Evolutionary conservation across 2,888 invertebrate species (phyloP).

Genomic region (Ptychoptera contaminata): DNA sequence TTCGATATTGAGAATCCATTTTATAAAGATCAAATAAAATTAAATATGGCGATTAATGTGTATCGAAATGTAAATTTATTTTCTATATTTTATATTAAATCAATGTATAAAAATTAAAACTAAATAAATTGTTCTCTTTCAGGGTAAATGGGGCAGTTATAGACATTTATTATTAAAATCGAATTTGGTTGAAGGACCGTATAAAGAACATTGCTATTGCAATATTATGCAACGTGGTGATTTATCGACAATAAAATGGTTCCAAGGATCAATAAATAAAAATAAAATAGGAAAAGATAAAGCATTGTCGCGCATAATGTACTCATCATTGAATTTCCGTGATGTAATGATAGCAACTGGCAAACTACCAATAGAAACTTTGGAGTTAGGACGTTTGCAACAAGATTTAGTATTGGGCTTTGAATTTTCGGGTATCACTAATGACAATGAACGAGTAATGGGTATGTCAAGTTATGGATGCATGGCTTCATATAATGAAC

Average conservation of each 20-base stretch:
- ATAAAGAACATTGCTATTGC: slow-evolving; percentile 53
- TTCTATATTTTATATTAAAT: slow-evolving; percentile 1
- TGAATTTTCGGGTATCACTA: slow-evolving; percentile 44
- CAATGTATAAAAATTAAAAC: not conserved
- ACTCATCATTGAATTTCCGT: slow-evolving; percentile 78
- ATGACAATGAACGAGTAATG: slow-evolving; percentile 47
- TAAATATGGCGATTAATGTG: slow-evolving; percentile 69
- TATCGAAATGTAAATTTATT: slow-evolving; percentile 35
- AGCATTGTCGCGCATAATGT: slow-evolving; percentile 40
- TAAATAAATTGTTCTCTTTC: not conserved
- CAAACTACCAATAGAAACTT: slow-evolving; percentile 68
- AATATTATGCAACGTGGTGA: slow-evolving; percentile 71
- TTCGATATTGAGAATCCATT: slow-evolving; percentile 48
- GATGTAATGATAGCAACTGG: slow-evolving; percentile 92
- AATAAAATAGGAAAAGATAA: slow-evolving; percentile 37
- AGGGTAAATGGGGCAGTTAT: slow-evolving; percentile 53
- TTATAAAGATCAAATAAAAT: slow-evolving; percentile 46
- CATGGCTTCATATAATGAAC: slow-evolving; percentile 36
- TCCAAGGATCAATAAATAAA: slow-evolving; percentile 45
- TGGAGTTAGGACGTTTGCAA: slow-evolving; percentile 45
- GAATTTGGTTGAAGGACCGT: slow-evolving; percentile 28
- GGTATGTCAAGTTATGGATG: slow-evolving; percentile 38
- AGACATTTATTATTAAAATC: slow-evolving; percentile 55
- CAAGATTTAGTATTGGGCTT: slow-evolving; percentile 54
- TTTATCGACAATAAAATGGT: slow-evolving; percentile 68